phyloP scores from a whole-genome alignment of 1,140 invertebrate genomes.

The Heliconius eleuchia region DNA sequence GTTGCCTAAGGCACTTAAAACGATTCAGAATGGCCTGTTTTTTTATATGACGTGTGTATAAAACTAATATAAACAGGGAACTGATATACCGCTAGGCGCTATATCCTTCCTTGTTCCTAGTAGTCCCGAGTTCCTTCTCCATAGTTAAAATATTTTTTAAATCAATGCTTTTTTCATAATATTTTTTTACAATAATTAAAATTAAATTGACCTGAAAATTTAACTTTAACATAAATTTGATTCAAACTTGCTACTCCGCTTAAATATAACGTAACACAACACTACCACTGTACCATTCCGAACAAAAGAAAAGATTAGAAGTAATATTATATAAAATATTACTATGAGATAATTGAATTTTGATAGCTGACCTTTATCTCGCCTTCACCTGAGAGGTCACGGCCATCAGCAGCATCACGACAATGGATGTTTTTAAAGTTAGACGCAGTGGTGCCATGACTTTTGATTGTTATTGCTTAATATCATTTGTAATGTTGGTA shows the following conservation, averaged over 20 bases:
- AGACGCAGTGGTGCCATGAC: neutral
- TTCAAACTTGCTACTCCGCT: neutral
- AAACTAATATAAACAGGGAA: no score
- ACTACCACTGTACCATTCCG: neutral
- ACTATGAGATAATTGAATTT: slow-evolving; percentile 17
- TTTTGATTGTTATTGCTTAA: neutral
- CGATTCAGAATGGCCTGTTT: no score
- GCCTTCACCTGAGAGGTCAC: slow-evolving; percentile 30
- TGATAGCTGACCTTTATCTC: slow-evolving; percentile 24
- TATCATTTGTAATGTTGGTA: neutral
- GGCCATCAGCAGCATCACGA: slow-evolving; percentile 27
- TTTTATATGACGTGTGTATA: no score
- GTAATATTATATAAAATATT: neutral
- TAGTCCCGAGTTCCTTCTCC: no score
- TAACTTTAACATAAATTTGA: neutral
- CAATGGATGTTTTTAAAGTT: slow-evolving; percentile 9
- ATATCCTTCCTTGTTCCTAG: no score
- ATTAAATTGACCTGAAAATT: no score
- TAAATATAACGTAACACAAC: neutral
- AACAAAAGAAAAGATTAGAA: neutral
- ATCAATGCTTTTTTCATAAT: no score
- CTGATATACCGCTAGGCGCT: no score
- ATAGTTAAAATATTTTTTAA: no score
- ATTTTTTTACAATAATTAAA: no score
- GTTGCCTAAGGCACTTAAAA: no score